Evolutionary conservation across 2,888 invertebrate species (phyloP).

Genomic region (Baronia brevicornis): DNA sequence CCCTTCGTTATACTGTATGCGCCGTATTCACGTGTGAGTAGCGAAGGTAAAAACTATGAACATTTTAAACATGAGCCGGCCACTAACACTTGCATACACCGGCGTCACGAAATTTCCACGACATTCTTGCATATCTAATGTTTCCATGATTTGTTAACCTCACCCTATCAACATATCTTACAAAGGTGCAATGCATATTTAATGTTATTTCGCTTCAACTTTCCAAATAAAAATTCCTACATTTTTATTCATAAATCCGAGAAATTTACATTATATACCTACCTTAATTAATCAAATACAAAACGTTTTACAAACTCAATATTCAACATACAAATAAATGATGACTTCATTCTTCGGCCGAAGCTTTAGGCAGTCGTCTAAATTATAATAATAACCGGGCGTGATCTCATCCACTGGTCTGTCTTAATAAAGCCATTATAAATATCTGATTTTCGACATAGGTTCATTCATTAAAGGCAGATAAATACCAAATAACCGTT

Average conservation of each 20-base stretch:
- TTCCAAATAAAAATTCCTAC: slow-evolving; percentile 7
- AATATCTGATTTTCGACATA: slow-evolving; percentile 64
- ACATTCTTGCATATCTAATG: slow-evolving; percentile 69
- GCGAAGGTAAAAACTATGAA: slow-evolving; percentile 55
- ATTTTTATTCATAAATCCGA: too few relatives aligned
- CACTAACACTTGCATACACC: slow-evolving; percentile 44
- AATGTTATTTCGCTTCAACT: slow-evolving; percentile 10
- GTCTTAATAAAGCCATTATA: slow-evolving; percentile 75
- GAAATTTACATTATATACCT: slow-evolving; percentile 13
- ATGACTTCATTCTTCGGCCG: slow-evolving; percentile 66
- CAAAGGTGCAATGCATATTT: slow-evolving; percentile 10
- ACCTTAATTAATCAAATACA: slow-evolving; percentile 16
- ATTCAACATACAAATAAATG: slow-evolving; percentile 36
- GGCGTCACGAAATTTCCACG: slow-evolving; percentile 63
- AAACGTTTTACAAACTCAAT: slow-evolving; percentile 27
- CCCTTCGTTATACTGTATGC: slow-evolving; percentile 37
- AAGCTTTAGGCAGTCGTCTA: slow-evolving; percentile 71
- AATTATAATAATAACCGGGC: slow-evolving; percentile 75
- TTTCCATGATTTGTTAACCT: slow-evolving; percentile 52
- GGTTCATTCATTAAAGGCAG: slow-evolving; percentile 44
- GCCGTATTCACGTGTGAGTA: slow-evolving; percentile 40
- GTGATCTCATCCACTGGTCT: slow-evolving; percentile 59
- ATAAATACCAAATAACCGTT: slow-evolving; percentile 60
- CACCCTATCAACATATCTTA: slow-evolving; percentile 39
- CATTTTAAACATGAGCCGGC: slow-evolving; percentile 56